Evolutionary conservation across 2,797 vertebrate genomes (phyloP).

Genomic region (Mallotus villosus): DNA sequence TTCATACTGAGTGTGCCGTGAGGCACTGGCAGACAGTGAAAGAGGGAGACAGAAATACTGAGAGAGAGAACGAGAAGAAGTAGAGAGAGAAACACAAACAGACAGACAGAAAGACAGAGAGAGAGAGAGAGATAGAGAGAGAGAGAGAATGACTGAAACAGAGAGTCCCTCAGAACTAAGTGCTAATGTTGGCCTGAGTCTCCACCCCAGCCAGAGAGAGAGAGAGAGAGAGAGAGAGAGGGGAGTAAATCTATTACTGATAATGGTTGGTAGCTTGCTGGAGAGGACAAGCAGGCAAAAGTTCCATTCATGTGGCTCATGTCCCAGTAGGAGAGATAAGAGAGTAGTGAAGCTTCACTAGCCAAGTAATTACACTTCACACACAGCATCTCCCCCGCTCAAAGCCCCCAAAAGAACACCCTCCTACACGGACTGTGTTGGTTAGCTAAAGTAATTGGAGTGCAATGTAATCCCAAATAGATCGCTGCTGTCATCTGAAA

Average conservation of each 20-base stretch:
- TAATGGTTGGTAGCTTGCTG: conserved; percentile 56
- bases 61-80: no score
- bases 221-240: no score
- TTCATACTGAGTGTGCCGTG: neutral
- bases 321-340: conserved; percentile 67
- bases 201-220: no score
- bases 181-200: no score
- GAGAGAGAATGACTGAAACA: no score
- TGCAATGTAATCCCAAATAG: conserved; percentile 3
- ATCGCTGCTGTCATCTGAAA: conserved; percentile 10
- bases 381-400: conserved; percentile 28
- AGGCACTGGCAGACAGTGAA: no score
- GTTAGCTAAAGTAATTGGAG: neutral
- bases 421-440: neutral
- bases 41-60: no score
- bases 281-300: conserved; percentile 49
- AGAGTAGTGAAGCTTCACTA: conserved; percentile 52
- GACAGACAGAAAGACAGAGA: no score
- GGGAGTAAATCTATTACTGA: conserved; percentile 39
- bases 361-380: conserved; percentile 66
- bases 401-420: neutral
- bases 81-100: neutral
- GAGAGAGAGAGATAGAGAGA: no score
- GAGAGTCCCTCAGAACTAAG: no score
- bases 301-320: conserved; percentile 62